Percentiles rank a stretch among this genome's conserved stretches.
Conservation (phyloP, 2,113 vertebrate species). For the Motacilla tschutschensis region DNA sequence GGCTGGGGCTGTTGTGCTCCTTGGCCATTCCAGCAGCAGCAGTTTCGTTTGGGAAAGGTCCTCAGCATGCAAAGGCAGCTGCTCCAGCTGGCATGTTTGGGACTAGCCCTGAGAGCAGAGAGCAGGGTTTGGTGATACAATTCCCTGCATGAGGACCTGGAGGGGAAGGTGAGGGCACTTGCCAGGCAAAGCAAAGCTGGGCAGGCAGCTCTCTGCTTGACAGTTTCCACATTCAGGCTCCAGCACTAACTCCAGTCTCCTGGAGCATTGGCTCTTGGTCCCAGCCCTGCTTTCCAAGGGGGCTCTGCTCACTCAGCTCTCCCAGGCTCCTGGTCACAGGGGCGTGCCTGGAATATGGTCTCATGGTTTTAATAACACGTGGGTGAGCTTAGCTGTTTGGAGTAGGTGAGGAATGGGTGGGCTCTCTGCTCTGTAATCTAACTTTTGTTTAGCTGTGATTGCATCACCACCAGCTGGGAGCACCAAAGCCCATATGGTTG, state of each 20-base stretch:
- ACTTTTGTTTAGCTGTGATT: background rate
- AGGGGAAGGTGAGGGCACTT: background rate
- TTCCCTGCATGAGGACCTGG: background rate
- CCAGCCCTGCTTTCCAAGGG: background rate
- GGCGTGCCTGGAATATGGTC: background rate
- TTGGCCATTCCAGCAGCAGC: background rate
- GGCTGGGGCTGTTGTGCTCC: background rate
- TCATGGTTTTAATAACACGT: background rate
- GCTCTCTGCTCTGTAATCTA: background rate
- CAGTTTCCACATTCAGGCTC: background rate
- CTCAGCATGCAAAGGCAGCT: background rate
- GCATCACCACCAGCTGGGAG: background rate
- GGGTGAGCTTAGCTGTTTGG: background rate
- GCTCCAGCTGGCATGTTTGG: background rate
- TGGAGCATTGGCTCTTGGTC: rapidly evolving
- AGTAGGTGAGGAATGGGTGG: background rate
- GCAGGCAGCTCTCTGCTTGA: background rate
- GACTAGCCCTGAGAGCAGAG: background rate
- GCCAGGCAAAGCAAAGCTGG: background rate
- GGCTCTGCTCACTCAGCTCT: background rate
- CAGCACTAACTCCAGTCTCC: background rate
- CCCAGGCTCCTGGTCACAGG: background rate
- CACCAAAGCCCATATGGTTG: rapidly evolving
- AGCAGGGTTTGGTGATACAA: background rate
- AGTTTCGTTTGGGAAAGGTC: background rate